These are phyloP conservation scores for Drosophila fungiperda DNA, from an alignment of 2,888 invertebrate species.

Conservation along the genomic window DNA sequence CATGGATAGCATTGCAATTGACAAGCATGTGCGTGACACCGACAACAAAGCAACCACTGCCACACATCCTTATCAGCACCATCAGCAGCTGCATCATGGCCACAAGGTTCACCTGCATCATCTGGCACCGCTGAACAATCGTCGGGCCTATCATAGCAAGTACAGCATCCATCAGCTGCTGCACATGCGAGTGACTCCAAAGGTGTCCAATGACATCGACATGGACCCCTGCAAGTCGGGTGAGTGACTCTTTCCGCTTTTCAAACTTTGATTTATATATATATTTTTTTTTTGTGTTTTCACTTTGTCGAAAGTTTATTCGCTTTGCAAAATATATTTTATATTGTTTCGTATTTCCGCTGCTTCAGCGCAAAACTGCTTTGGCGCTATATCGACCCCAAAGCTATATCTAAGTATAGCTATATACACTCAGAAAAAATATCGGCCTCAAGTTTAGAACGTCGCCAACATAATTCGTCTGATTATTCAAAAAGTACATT, in stretches of 20 bases:
- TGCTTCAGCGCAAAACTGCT: constrained; percentile 32
- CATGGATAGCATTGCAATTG: constrained; percentile 36
- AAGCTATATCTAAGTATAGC: constrained; percentile 9
- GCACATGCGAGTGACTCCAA: constrained; percentile 87
- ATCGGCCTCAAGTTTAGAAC: not conserved
- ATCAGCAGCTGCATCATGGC: constrained; percentile 31
- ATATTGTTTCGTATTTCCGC: constrained; percentile 30
- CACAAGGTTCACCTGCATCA: constrained; percentile 51
- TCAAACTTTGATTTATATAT: not conserved
- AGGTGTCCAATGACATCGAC: constrained; percentile 91
- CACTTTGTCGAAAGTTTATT: not conserved
- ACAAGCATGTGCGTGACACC: constrained; percentile 29
- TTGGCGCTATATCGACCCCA: constrained; percentile 43
- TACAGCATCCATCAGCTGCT: constrained; percentile 90
- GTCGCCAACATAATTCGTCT: not conserved
- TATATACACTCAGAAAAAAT: constrained; percentile 1
- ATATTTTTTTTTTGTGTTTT: not conserved
- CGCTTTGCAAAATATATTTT: constrained; percentile 6
- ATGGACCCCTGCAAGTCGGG: constrained; percentile 95
- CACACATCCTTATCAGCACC: constrained; percentile 35
- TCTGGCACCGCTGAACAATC: constrained; percentile 27
- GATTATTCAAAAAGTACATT: not conserved
- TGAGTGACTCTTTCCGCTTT: constrained; percentile 85
- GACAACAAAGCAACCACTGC: constrained; percentile 15
- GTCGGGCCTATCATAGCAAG: constrained; percentile 82